These are phyloP conservation scores for Lithophane ornitopus DNA, from an alignment of 2,888 invertebrate species.

Conservation along the genomic window DNA sequence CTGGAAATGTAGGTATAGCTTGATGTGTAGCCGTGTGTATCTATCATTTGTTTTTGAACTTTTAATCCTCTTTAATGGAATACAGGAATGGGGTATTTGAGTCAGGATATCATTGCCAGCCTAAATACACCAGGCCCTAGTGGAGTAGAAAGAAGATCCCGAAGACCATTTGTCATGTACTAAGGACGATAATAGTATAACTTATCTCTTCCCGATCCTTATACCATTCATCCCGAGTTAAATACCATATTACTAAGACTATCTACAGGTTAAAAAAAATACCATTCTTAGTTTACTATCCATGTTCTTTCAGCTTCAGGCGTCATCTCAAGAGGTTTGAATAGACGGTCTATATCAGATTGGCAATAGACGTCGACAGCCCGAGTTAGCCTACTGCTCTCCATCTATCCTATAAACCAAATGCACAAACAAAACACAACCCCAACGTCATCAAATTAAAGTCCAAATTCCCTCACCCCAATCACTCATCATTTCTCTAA, in stretches of 20 bases:
- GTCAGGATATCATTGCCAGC: not conserved
- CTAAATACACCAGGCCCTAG: too few relatives aligned
- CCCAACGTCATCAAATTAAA: not conserved
- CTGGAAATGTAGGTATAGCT: too few relatives aligned
- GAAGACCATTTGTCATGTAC: not conserved
- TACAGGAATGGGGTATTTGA: not conserved
- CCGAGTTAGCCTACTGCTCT: constrained; percentile 30
- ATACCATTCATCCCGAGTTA: not conserved
- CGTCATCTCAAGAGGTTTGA: not conserved
- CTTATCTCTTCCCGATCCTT: not conserved
- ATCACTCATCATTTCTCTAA: constrained; percentile 19
- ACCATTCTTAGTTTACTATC: not conserved
- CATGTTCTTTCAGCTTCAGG: not conserved
- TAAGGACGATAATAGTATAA: not conserved
- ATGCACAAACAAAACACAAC: constrained; percentile 47
- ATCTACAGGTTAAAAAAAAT: not conserved
- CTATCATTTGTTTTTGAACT: not conserved
- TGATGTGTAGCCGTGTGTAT: too few relatives aligned
- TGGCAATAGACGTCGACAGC: not conserved
- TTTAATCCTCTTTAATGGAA: not conserved
- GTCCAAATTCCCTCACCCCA: constrained; percentile 26
- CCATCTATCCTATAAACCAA: not conserved
- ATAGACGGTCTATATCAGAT: not conserved
- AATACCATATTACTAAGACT: not conserved
- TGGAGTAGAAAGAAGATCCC: not conserved